Conservation (phyloP, 2,113 vertebrate genomes). For the Eupsittula cactorum region DNA sequence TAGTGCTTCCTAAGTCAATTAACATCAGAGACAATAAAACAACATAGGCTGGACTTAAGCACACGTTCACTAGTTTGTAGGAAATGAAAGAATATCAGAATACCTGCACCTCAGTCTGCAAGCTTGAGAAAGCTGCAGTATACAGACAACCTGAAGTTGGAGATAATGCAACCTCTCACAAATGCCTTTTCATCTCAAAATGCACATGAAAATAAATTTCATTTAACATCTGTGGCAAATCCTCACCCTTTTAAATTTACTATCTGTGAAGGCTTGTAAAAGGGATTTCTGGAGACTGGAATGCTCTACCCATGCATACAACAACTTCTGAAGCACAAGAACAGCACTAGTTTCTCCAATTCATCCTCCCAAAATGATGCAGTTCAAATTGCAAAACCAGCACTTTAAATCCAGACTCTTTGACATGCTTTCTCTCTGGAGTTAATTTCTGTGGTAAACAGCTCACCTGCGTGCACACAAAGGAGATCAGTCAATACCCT, state of each 20-base stretch:
- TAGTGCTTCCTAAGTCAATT: not conserved
- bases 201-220: not conserved
- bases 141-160: not conserved
- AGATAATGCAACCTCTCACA: not conserved
- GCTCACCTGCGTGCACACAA: fast-evolving
- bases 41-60: not conserved
- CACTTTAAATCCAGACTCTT: not conserved
- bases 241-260: not conserved
- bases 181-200: not conserved
- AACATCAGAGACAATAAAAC: not conserved
- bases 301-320: not conserved
- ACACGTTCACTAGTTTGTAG: not conserved
- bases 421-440: not conserved
- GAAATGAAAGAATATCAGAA: not conserved
- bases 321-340: not conserved
- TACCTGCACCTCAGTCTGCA: not conserved
- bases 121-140: not conserved
- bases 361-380: not conserved
- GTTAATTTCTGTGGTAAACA: not conserved
- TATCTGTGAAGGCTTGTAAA: not conserved
- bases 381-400: not conserved
- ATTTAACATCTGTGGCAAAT: not conserved
- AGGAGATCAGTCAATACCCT: not conserved
- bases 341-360: not conserved
- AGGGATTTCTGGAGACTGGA: not conserved